Base-by-base conservation (phyloP, 2,888 invertebrate genomes). In the Macropis europaea region DNA sequence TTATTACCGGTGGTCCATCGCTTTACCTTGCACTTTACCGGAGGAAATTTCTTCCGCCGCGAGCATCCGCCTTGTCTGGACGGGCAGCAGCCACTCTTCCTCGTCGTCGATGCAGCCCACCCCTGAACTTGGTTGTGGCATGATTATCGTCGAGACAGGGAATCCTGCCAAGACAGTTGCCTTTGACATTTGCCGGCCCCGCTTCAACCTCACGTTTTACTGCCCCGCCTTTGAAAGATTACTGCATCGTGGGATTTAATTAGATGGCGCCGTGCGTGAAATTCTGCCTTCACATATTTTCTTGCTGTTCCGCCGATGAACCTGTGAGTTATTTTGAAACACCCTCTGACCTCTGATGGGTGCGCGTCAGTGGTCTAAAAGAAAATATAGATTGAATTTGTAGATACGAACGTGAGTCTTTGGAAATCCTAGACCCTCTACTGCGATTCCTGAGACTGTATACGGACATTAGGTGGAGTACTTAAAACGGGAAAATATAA, bases 1-100 rank as follows among this genome's bases (percentile, higher is more conserved):
- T 73, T 73, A 73, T 77, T 76, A 73, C 70, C 57, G 45, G 30
- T 52, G 42, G 52, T 45, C 34, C 52, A 32, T 42, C 42, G 56
- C 47, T 74, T 62, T 62, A 62, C 38, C 57, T 62, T 66, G 38
- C 60, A 61, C 45, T 64, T 48, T 43, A 57, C 38, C 26, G 38
- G 22, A 45, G 34, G 40, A 43, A 54, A 28, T 63, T 73, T 67
- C 67, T 54, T 53, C 24, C 30, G 36, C 50, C 13, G 30, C 26
- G 34, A 57, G 42, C 19, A 7, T 28, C 32, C 42, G 57, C 38
- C 13, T 5, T 36, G 62, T 40, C 62, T 22, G 30, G 56, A 47
- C 43, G 26, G 26, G 47, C 30, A 22, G 26, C 38, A 13, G n/a
- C 1, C 22, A 11, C 32, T 28, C 47, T 42, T 42, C 15, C 47